phyloP scores from a whole-genome alignment of 1,140 invertebrate genomes.

The Ceratosolen fusciceps region DNA sequence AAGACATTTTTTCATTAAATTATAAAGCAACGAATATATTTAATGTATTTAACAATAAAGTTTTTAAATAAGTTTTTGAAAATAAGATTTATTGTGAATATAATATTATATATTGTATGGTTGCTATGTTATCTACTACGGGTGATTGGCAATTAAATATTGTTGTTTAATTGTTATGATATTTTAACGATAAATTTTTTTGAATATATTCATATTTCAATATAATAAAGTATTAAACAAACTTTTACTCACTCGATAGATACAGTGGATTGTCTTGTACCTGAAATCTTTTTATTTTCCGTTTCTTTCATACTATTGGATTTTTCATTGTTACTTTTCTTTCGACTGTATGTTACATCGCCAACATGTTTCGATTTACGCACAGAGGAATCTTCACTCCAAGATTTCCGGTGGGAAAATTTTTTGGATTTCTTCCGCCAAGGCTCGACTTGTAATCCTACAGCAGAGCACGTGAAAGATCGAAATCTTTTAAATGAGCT shows the following conservation, averaged over 20 bases:
- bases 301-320: not conserved
- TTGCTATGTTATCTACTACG: too few species aligned
- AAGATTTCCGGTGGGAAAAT: slow-evolving; percentile 57
- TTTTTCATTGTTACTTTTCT: slow-evolving; percentile 35
- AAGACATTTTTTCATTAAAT: too few species aligned
- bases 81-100: too few species aligned
- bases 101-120: too few species aligned
- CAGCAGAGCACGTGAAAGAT: slow-evolving; percentile 40
- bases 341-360: slow-evolving; percentile 31
- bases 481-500: slow-evolving; percentile 22
- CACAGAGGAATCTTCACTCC: slow-evolving; percentile 53
- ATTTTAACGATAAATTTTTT: too few species aligned
- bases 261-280: slow-evolving; percentile 34
- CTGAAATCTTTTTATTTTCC: slow-evolving; percentile 1
- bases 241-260: slow-evolving; percentile 53
- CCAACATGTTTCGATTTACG: slow-evolving; percentile 18
- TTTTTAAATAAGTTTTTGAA: too few species aligned
- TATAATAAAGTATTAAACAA: too few species aligned
- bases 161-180: too few species aligned
- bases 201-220: too few species aligned
- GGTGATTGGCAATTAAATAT: too few species aligned
- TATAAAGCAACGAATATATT: too few species aligned
- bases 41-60: too few species aligned
- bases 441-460: slow-evolving; percentile 29
- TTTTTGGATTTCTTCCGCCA: slow-evolving; percentile 46